These are phyloP conservation scores for Poecilus cupreus DNA, from an alignment of 2,888 invertebrate genomes.

Conservation along the genomic window DNA sequence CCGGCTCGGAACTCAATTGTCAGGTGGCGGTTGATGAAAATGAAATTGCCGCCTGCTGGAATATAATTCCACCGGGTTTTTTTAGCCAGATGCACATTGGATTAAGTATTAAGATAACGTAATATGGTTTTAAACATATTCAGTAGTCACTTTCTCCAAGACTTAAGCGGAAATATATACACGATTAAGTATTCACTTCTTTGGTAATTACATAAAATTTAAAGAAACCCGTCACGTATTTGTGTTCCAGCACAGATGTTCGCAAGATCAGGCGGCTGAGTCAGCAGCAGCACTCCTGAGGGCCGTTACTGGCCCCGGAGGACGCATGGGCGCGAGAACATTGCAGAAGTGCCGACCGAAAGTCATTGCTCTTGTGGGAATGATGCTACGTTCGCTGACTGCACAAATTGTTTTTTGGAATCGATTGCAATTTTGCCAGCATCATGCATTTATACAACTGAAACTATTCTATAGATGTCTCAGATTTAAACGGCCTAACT, in stretches of 20 bases:
- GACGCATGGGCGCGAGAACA: slow-evolving; percentile 14
- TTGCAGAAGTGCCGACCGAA: not conserved
- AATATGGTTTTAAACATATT: slow-evolving; percentile 8
- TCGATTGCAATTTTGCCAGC: too few species aligned
- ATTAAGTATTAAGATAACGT: not conserved
- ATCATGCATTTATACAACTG: too few species aligned
- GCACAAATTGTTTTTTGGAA: slow-evolving; percentile 10
- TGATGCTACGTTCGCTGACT: not conserved
- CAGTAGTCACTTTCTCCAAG: not conserved
- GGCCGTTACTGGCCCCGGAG: slow-evolving; percentile 19
- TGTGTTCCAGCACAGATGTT: not conserved
- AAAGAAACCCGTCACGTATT: not conserved
- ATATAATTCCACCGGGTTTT: not conserved
- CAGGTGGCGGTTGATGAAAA: slow-evolving; percentile 19
- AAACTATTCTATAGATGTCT: too few species aligned
- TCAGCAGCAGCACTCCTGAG: slow-evolving; percentile 15
- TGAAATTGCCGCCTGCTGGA: not conserved
- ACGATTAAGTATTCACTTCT: too few species aligned
- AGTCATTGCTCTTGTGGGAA: slow-evolving; percentile 5
- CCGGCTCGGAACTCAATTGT: not conserved
- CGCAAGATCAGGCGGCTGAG: not conserved
- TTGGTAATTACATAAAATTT: not conserved
- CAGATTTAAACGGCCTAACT: too few species aligned
- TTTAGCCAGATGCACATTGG: not conserved
- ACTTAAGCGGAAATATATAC: slow-evolving; percentile 1